Evolutionary conservation across 2,113 vertebrate genomes (phyloP), one percentile per base, ranked within the genome.

Genomic region (Gobius niger): DNA sequence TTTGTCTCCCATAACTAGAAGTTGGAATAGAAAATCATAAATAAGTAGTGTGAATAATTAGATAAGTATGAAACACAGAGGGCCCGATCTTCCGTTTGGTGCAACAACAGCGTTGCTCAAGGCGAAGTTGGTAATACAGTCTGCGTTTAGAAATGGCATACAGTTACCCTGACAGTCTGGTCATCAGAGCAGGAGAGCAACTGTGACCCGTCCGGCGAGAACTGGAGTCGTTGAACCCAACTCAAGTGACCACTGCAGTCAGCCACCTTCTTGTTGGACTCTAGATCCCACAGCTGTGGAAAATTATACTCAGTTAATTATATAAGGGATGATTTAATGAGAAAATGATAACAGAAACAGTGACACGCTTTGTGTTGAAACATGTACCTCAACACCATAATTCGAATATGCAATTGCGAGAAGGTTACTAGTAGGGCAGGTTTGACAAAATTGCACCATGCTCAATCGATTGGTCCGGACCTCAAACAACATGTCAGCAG

Each of bases 121-220:
- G 24, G 5, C 24, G 24, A 34, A 34, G 24, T 34, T 34, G 24
- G 24, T 34, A n/a, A n/a, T 34, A 34, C 24, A 34, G 24, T 34
- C 24, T 34, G 24, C 24, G 2, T 34, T 34, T 34, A 34, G 24
- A 34, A 54, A 24, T 24, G 12, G 24, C 11, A 19, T 53, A 49
- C 47, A 53, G 93, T 93, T 85, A 99, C 98, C 24, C 95, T 93
- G 82, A 99, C 87, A 63, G 96, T 98, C 76, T 97, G 95, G 80
- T 99, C 98, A 72, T 98, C 95, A n/a, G 97, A 98, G 70, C 95
- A 95, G 24, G 97, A 98, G 65, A 99, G 91, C 83, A 99, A 94
- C 14, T 93, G 93, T 24, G 95, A 94, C 61, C 96, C 97, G 63
- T 97, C 94, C 6, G 86, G 84, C 15, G 96, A 99, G 91, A 98